Evolutionary conservation across 2,797 vertebrate species (phyloP).

Genomic region (Falco biarmicus): DNA sequence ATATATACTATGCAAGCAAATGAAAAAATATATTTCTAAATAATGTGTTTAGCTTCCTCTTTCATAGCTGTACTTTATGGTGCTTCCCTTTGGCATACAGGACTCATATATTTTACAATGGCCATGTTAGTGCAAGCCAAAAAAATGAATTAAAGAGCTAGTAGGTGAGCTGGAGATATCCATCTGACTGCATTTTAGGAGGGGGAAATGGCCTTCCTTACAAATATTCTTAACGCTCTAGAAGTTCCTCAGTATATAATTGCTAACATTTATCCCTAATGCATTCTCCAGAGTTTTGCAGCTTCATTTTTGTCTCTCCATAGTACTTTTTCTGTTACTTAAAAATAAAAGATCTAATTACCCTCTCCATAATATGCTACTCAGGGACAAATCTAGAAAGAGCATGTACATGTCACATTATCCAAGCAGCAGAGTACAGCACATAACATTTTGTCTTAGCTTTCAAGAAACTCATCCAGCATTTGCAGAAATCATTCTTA

Average conservation of each 20-base stretch:
- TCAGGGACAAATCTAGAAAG: slow-evolving; percentile 50
- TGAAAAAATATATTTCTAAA: background rate
- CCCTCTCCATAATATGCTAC: slow-evolving; percentile 37
- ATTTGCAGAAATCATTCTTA: background rate
- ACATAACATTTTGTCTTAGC: slow-evolving; percentile 53
- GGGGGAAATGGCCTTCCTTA: background rate
- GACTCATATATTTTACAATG: background rate
- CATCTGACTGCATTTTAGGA: slow-evolving; percentile 9
- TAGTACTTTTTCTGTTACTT: slow-evolving; percentile 41
- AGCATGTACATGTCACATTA: slow-evolving; percentile 56
- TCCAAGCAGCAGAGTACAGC: slow-evolving; percentile 42
- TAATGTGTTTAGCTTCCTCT: background rate
- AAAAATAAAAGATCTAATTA: slow-evolving; percentile 73
- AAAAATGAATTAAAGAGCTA: slow-evolving; percentile 22
- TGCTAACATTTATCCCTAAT: slow-evolving; percentile 63
- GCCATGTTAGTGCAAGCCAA: background rate
- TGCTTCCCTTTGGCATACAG: background rate
- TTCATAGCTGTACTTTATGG: background rate
- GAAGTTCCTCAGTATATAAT: slow-evolving; percentile 26
- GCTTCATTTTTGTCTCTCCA: slow-evolving; percentile 35
- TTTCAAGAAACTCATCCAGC: slow-evolving; percentile 56
- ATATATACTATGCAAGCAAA: background rate
- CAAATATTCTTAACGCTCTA: background rate
- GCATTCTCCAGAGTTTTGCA: slow-evolving; percentile 37
- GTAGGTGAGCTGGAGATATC: slow-evolving; percentile 10